Conservation (phyloP, 2,888 invertebrate species). For the Acanthosepion pharaonis region DNA sequence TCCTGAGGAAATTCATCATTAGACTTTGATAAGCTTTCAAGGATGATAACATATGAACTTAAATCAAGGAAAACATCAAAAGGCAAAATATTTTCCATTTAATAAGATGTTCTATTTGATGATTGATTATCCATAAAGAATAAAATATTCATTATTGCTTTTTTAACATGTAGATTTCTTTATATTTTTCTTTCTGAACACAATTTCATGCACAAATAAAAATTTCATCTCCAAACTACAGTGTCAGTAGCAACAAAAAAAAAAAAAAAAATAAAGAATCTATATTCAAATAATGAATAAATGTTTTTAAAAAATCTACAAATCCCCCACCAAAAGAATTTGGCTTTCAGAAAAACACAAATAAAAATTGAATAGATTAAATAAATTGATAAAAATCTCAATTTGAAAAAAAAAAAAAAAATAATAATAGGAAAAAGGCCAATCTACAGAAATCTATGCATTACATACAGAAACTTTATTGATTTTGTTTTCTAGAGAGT, state of each 20-base stretch:
- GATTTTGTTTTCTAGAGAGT: slow-evolving; percentile 3
- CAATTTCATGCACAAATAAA: neutral
- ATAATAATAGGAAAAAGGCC: neutral
- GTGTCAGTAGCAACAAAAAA: neutral
- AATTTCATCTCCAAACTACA: neutral
- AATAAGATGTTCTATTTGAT: neutral
- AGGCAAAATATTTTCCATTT: neutral
- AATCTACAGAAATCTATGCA: neutral
- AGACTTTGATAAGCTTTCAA: neutral
- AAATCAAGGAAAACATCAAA: neutral
- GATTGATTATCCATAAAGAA: neutral
- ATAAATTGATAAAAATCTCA: slow-evolving; percentile 6
- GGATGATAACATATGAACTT: neutral
- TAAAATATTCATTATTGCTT: neutral
- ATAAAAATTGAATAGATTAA: neutral
- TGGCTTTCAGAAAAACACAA: neutral
- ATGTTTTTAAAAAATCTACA: neutral
- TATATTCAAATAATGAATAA: neutral
- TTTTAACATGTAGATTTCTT: neutral
- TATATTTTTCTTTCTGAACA: neutral
- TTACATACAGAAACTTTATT: neutral
- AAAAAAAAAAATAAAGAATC: neutral
- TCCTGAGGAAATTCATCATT: too few species aligned
- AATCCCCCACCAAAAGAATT: neutral
- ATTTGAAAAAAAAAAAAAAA: neutral